Conservation (phyloP, 1,140 invertebrate genomes). For the Theocolax elegans region DNA sequence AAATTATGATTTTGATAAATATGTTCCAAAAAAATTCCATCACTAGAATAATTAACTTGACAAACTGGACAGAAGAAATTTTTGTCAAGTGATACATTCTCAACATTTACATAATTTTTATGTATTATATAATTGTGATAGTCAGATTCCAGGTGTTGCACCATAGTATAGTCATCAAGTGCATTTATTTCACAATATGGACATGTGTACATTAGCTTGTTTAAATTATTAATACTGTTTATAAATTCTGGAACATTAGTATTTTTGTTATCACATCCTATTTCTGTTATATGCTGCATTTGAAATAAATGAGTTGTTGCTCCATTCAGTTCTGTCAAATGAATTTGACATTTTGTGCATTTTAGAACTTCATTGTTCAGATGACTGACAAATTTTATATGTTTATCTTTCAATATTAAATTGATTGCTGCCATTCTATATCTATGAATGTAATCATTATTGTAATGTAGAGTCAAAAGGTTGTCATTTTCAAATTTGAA, state of each 20-base stretch:
- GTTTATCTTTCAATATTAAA: conserved; percentile 30
- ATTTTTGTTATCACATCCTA: conserved; percentile 15
- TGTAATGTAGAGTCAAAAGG: conserved; percentile 26
- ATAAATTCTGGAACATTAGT: neutral
- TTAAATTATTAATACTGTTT: neutral
- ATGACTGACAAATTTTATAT: conserved; percentile 28
- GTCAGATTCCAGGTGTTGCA: conserved; percentile 27
- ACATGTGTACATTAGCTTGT: conserved; percentile 12
- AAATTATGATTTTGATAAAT: conserved; percentile 2
- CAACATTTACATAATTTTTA: conserved; percentile 15
- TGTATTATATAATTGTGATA: conserved; percentile 17
- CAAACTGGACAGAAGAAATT: conserved; percentile 19
- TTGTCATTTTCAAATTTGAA: conserved; percentile 23
- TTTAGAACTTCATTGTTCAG: conserved; percentile 21
- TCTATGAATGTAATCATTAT: conserved; percentile 29
- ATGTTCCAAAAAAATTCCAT: conserved; percentile 26
- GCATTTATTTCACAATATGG: conserved; percentile 25
- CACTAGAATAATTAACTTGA: conserved; percentile 27
- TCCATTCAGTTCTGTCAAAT: conserved; percentile 16
- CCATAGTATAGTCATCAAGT: conserved; percentile 21
- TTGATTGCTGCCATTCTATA: conserved; percentile 17
- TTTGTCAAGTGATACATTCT: conserved; percentile 11
- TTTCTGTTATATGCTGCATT: conserved; percentile 6
- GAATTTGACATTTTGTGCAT: conserved; percentile 27
- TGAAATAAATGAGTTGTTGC: conserved; percentile 28